Evolutionary conservation across 2,888 invertebrate genomes (phyloP), one percentile per base, ranked within the genome.

Genomic region (Cerceris ruficornis): DNA sequence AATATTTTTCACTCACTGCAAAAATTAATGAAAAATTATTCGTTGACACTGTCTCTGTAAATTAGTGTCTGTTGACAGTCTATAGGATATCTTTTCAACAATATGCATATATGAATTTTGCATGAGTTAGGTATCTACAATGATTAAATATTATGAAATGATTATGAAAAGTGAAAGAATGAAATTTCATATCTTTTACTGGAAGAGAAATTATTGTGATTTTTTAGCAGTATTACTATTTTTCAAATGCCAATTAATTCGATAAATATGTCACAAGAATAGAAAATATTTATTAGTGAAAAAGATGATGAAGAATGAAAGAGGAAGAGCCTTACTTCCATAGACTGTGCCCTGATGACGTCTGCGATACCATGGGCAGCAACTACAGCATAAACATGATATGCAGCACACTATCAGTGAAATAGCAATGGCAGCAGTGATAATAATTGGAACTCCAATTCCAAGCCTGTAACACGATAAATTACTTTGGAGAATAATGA

Each of bases 271-370:
- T 46, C 13, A 59, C 6, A 42, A 7, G n/a, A 14, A 41, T 5
- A 42, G 8, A 28, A 28, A 28, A 28, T 28, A 59, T 42, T 43
- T 41, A 59, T 43, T 60, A 39, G n/a, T n/a, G n/a, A 2, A 50
- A 9, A 42, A 8, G 13, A 11, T 4, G 43, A 15, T 2, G 9
- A 64, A 61, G 13, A 61, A 46, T 58, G 46, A 69, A 28, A 43
- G 55, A 11, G 28, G 39, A 41, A 55, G 4, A 58, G 66, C 42
- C 90, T 89, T 86, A 92, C 92, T 88, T 80, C 90, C 90, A 72
- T 92, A 92, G 59, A 91, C 88, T 0, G 89, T 88, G 60, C 92
- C 92, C 50, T 79, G 87, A 41, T 91, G 89, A 72, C 91, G 89
- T 68, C 90, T 86, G 46, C 87, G 88, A 78, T 92, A 91, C 86